Evolutionary conservation across 35 echinoderm and acorn worm genomes (phyloP), one percentile per base, ranked within the genome.

Genomic region (Strongylocentrotus purpuratus): DNA sequence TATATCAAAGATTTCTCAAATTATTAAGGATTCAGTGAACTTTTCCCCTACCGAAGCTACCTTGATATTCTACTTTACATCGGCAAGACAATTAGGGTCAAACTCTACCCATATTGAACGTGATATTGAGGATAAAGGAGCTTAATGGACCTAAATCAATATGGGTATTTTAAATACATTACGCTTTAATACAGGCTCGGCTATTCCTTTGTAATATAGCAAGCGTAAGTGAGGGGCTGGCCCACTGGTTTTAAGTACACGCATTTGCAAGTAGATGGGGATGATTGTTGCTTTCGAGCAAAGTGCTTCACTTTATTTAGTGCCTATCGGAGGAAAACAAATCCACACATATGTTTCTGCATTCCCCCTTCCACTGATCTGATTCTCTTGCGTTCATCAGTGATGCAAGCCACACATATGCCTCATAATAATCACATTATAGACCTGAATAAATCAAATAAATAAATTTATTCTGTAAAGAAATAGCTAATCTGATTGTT

Each of bases 131-230:
- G 65, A 78, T 78, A 78, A 78, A 78, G 65, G 65, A 9, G 65
- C 28, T 78, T 78, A 78, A 78, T 78, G 65, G 65, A n/a, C 7
- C 65, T 78, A 78, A 78, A 78, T 78, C 65, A 78, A 78, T n/a
- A 78, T 78, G 65, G 65, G 65, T 78, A 78, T 78, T 78, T 78
- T 78, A 78, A 78, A 78, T 78, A 78, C 28, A 78, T 78, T 78
- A 78, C 20, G 65, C 65, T 78, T 78, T 78, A 78, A 78, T 78
- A 18, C 65, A 78, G 4, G 20, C 65, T 78, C 65, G 65, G 65
- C 65, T n/a, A n/a, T 78, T 78, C 65, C 25, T 78, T 78, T 78
- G 65, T 78, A 22, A 28, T n/a, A 7, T 25, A 78, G 5, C 65
- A 78, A 78, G 65, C 4, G 65, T 78, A 78, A 78, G 65, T 28